phyloP scores from a whole-genome alignment of 35 echinoderm and acorn worm species.

The Ophioderma brevispina region DNA sequence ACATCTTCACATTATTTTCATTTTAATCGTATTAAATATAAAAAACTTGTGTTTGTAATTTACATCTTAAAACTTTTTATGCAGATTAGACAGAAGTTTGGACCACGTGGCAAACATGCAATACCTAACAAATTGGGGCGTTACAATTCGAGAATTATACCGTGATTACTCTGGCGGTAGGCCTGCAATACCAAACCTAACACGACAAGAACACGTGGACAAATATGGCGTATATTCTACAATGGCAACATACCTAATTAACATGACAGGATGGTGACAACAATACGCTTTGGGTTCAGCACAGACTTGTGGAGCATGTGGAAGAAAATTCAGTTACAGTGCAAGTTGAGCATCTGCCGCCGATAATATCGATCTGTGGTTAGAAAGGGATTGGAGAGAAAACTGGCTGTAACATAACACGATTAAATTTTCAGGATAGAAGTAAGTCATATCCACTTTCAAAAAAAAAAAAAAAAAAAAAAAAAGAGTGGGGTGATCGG shows the following conservation, averaged over 20 bases:
- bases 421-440: conserved; percentile 24
- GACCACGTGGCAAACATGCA: conserved; percentile 8
- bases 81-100: conserved; percentile 41
- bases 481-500: too few species aligned
- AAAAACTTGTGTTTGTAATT: too few species aligned
- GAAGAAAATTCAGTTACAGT: not conserved
- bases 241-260: not conserved
- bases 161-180: conserved; percentile 3
- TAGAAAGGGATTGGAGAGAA: conserved; percentile 9
- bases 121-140: conserved; percentile 37
- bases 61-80: not conserved
- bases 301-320: not conserved
- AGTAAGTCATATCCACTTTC: conserved; percentile 16
- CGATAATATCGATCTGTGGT: conserved; percentile 33
- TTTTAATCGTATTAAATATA: too few species aligned
- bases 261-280: conserved; percentile 29
- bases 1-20: not conserved
- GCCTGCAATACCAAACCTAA: not conserved
- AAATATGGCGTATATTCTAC: conserved; percentile 9
- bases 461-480: too few species aligned
- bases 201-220: not conserved
- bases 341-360: conserved; percentile 34
- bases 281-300: conserved; percentile 28
- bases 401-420: conserved; percentile 27
- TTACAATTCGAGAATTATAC: not conserved